These are phyloP conservation scores for Nudaria mundana DNA, from an alignment of 2,888 invertebrate genomes.

Conservation along the genomic window DNA sequence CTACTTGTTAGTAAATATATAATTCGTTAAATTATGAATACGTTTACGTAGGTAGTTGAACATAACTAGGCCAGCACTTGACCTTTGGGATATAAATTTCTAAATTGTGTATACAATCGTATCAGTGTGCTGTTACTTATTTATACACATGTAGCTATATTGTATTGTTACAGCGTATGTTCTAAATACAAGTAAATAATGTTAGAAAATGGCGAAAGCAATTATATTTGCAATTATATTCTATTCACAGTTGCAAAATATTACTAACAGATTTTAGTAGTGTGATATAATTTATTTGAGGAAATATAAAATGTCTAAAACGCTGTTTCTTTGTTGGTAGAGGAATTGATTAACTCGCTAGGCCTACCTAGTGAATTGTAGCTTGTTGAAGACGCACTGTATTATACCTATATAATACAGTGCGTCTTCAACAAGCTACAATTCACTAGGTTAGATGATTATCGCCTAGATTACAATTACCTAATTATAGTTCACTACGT, in stretches of 20 bases:
- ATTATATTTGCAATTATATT: neutral
- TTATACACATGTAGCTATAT: no score
- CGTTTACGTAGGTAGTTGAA: slow-evolving; percentile 17
- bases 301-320: slow-evolving; percentile 12
- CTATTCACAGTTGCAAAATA: slow-evolving; percentile 2
- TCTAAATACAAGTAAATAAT: neutral
- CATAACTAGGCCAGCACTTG: slow-evolving; percentile 26
- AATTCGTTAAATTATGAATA: slow-evolving; percentile 21
- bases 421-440: slow-evolving; percentile 5
- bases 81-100: slow-evolving; percentile 22
- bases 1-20: slow-evolving; percentile 7
- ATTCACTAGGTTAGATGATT: slow-evolving; percentile 13
- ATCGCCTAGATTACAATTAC: no score
- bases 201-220: neutral
- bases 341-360: slow-evolving; percentile 7
- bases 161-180: neutral
- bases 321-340: slow-evolving; percentile 11
- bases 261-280: slow-evolving; percentile 1
- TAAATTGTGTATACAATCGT: neutral
- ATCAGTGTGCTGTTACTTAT: neutral
- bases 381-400: no score
- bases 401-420: no score
- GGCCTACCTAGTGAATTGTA: no score
- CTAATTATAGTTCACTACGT: no score
- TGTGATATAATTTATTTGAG: slow-evolving; percentile 11